Evolutionary conservation across 2,797 vertebrate genomes (phyloP), one percentile per base, ranked within the genome.

Genomic region (Oreochromis grahami): DNA sequence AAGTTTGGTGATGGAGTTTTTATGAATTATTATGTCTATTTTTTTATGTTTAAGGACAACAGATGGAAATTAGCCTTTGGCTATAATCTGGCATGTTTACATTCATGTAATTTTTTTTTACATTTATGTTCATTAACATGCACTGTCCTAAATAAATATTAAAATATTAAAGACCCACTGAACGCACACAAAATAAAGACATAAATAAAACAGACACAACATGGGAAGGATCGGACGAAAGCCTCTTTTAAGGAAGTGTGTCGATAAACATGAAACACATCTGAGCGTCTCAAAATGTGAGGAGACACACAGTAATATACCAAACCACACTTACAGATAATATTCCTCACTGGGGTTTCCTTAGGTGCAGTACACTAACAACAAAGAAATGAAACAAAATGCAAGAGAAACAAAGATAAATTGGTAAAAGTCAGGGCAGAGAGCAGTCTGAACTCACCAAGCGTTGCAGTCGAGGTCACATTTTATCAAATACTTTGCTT

Each of bases 401-500:
- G 12, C 19, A 74, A 43, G 63, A 29, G n/a, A 29, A 19, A 32
- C 55, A 41, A 34, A n/a, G 15, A 63, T 19, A 15, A 13, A 36
- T 32, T 8, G n/a, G 3, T 34, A 19, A 29, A n/a, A 1, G 2
- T 12, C 15, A 13, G 41, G 24, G 43, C 68, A 32, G 17, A 63
- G 1, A 7, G 5, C 8, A 14, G n/a, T 58, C 4, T 32, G 45
- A 78, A 36, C 52, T 65, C 60, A 14, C 14, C 68, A 80, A 58
- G 11, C 7, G 9, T 9, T 45, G 76, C 17, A 26, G 24, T 60
- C 19, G 41, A 78, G 41, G 29, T 81, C 53, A 76, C 8, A 56
- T 48, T 55, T 63, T 6, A 43, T 74, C 41, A 14, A 83, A 83
- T 84, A 85, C 83, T 87, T 58, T 51, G 84, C 82, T 88, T 55